Base-by-base conservation (phyloP, 2,797 vertebrate species). In the Hyperoplus lanceolatus region DNA sequence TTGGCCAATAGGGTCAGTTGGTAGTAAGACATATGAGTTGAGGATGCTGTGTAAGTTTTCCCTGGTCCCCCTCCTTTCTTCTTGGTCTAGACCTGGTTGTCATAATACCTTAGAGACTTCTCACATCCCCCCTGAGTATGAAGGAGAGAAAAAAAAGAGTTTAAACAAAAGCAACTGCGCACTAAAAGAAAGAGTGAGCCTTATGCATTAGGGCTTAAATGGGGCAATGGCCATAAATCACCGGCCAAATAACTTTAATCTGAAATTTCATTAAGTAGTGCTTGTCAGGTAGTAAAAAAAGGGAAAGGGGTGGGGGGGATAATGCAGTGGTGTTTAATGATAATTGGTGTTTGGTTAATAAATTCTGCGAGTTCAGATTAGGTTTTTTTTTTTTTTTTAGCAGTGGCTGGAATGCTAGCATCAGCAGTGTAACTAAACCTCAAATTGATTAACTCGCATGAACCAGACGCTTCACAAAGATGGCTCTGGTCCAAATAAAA, bases 401-500 rank as follows among this genome's bases (percentile, higher is more conserved):
- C 97, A 96, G 97, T 97, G 96, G 97, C 96, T 97, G 97, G 97
- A 97, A 97, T 97, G 97, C 97, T 97, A 97, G 96, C 96, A 97
- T 99, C 98, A 98, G 98, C 97, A 99, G 97, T 97, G 98, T 98
- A 98, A 99, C 97, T 98, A 99, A 99, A 99, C 97, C 98, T 99
- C 97, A 98, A 98, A 99, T 99, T 99, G 98, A 99, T 99, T 99
- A 99, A 99, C 97, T 99, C 96, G 97, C 98, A 97, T 97, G 97
- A 98, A 99, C 96, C 97, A 97, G 96, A 96, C 97, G 96, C 96
- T 97, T 29, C 97, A 99, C 97, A 99, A 99, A 98, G 98, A 99
- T 99, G 97, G 98, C 98, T 98, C 94, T 89, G 94, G 96, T 99
- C 97, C 98, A 99, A 98, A 97, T 97, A 81, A 96, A 96, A 96